Conservation (phyloP, 1,140 invertebrate genomes). For the Oreohelix idahoensis region DNA sequence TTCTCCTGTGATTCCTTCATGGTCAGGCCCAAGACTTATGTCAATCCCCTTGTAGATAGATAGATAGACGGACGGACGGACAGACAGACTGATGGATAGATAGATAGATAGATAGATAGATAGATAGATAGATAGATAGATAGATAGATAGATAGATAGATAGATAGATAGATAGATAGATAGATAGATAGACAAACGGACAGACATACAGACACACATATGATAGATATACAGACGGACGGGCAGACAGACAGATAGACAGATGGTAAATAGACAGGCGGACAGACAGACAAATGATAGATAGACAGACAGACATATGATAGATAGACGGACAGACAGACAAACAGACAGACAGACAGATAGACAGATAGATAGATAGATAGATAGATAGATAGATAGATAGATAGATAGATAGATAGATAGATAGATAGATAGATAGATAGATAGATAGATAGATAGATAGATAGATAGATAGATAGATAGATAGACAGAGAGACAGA, state of each 20-base stretch:
- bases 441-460: constrained; percentile 18
- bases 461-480: constrained; percentile 18
- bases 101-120: not conserved
- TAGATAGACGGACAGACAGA: not conserved
- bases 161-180: constrained; percentile 18
- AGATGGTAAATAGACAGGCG: constrained; percentile 23
- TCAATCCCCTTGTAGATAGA: too few species aligned
- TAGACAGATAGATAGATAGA: not conserved
- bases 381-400: constrained; percentile 18
- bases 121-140: constrained; percentile 8
- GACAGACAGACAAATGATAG: not conserved
- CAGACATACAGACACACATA: not conserved
- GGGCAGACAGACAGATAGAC: not conserved
- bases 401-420: not conserved
- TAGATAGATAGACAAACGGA: constrained; percentile 5
- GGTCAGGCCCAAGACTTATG: too few species aligned
- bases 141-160: constrained; percentile 18
- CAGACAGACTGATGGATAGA: constrained; percentile 5
- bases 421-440: constrained; percentile 14
- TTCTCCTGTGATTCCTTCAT: too few species aligned
- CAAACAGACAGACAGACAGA: not conserved
- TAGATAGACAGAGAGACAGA: constrained; percentile 7
- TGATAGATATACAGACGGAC: not conserved
- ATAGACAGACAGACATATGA: constrained; percentile 1
- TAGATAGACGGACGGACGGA: not conserved